These are phyloP conservation scores for Micrasema minimum DNA, from an alignment of 1,140 invertebrate species.

Conservation along the genomic window DNA sequence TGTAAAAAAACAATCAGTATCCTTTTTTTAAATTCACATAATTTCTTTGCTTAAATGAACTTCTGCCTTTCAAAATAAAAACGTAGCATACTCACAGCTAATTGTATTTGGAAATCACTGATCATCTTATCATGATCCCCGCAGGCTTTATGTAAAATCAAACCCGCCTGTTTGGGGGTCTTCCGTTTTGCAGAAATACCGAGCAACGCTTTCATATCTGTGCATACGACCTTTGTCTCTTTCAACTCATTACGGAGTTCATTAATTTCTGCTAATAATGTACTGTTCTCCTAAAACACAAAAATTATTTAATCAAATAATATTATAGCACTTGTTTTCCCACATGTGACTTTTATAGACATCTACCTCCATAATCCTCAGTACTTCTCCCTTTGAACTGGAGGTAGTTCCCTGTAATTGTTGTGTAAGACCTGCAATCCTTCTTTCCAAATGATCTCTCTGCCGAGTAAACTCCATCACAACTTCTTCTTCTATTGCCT, in stretches of 20 bases:
- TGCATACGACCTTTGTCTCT: constrained; percentile 69
- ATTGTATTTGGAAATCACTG: constrained; percentile 69
- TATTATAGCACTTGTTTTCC: too few relatives aligned
- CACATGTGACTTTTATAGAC: too few relatives aligned
- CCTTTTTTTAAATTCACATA: too few relatives aligned
- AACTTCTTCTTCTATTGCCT: constrained; percentile 75
- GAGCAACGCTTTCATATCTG: constrained; percentile 77
- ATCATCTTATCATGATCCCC: constrained; percentile 72
- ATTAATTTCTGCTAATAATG: constrained; percentile 80
- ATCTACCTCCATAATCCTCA: constrained; percentile 64
- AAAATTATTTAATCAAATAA: background rate
- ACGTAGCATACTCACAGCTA: constrained; percentile 56
- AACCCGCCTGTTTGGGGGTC: constrained; percentile 67
- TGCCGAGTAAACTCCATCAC: constrained; percentile 83
- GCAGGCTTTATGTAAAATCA: constrained; percentile 70
- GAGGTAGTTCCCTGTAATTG: constrained; percentile 60
- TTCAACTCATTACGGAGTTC: constrained; percentile 76
- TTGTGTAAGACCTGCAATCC: constrained; percentile 69
- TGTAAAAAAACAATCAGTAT: background rate
- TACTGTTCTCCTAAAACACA: constrained; percentile 75
- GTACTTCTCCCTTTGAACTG: constrained; percentile 60
- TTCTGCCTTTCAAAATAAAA: background rate
- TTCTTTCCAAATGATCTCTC: constrained; percentile 81
- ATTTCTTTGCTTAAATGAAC: too few relatives aligned
- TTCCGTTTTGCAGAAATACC: constrained; percentile 66